phyloP scores from a whole-genome alignment of 2,797 vertebrate species.

The Limnodromus scolopaceus region DNA sequence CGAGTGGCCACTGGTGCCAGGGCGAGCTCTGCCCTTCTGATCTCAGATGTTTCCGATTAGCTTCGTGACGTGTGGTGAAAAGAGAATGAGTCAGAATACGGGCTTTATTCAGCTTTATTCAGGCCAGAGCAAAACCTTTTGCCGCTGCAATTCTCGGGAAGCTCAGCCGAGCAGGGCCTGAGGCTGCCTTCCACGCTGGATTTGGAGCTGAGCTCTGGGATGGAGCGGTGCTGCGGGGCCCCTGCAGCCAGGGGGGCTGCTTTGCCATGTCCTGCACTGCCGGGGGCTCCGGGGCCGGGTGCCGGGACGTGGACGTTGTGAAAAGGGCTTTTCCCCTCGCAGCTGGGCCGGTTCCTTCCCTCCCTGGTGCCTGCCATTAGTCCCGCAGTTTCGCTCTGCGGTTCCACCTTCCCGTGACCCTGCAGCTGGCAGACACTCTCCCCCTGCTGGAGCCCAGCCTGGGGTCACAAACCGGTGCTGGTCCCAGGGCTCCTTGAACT shows the following conservation, averaged over 20 bases:
- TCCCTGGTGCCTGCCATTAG: fast-evolving
- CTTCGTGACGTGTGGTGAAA: neutral
- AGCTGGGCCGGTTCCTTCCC: neutral
- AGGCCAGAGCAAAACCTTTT: neutral
- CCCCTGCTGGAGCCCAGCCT: neutral
- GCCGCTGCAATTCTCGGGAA: fast-evolving
- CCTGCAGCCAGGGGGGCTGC: neutral
- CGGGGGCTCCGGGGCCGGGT: fast-evolving
- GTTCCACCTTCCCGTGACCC: neutral
- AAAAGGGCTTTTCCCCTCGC: neutral
- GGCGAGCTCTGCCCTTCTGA: neutral
- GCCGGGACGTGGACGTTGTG: fast-evolving
- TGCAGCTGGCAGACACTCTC: fast-evolving
- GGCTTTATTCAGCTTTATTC: neutral
- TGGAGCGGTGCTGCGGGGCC: neutral
- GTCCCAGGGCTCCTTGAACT: neutral
- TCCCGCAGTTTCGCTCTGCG: fast-evolving
- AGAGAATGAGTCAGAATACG: neutral
- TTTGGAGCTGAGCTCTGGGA: fast-evolving
- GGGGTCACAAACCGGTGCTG: neutral
- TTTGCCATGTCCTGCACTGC: fast-evolving
- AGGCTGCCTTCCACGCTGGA: fast-evolving
- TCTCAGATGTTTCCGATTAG: neutral
- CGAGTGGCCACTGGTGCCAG: neutral
- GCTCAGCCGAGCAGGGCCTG: fast-evolving